A percentile compares a stretch with the other conserved stretches of the same genome.
Conservation (phyloP, 2,113 vertebrate genomes). For the Panurus biarmicus region DNA sequence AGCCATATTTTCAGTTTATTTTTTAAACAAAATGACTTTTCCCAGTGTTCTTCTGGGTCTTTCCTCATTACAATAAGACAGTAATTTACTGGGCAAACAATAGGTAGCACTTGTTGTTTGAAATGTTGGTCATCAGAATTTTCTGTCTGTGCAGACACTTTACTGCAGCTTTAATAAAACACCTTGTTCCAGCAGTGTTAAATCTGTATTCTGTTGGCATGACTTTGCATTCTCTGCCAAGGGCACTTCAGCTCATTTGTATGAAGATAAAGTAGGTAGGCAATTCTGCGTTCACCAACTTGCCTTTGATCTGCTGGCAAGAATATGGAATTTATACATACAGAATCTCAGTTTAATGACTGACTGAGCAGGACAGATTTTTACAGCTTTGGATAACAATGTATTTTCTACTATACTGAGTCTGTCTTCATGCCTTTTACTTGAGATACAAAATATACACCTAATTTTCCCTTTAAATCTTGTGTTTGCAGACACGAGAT, state of each 20-base stretch:
- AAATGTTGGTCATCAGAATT: background rate
- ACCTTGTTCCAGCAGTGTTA: background rate
- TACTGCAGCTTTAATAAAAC: conserved; percentile 7
- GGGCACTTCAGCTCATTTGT: conserved; percentile 44
- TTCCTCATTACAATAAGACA: background rate
- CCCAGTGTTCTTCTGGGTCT: background rate
- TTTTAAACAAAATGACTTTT: background rate
- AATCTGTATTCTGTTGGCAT: conserved; percentile 31
- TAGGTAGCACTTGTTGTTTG: background rate
- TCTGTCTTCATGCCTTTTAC: background rate
- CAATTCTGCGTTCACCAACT: conserved; percentile 29
- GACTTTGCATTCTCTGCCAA: conserved; percentile 47
- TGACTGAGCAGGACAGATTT: conserved; percentile 4
- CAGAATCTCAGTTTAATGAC: conserved; percentile 19
- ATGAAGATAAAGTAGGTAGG: conserved; percentile 49
- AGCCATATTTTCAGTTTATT: background rate
- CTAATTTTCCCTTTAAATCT: conserved; percentile 15
- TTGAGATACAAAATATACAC: background rate
- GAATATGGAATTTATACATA: background rate
- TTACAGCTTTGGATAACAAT: conserved; percentile 17
- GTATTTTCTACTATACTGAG: background rate
- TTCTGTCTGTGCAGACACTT: background rate
- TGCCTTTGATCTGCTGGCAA: conserved; percentile 39
- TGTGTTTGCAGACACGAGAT: background rate
- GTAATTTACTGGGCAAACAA: background rate